Percentiles rank a stretch among this genome's conserved stretches.
Conservation (phyloP, 2,797 vertebrate species). For the Melanogrammus aeglefinus region DNA sequence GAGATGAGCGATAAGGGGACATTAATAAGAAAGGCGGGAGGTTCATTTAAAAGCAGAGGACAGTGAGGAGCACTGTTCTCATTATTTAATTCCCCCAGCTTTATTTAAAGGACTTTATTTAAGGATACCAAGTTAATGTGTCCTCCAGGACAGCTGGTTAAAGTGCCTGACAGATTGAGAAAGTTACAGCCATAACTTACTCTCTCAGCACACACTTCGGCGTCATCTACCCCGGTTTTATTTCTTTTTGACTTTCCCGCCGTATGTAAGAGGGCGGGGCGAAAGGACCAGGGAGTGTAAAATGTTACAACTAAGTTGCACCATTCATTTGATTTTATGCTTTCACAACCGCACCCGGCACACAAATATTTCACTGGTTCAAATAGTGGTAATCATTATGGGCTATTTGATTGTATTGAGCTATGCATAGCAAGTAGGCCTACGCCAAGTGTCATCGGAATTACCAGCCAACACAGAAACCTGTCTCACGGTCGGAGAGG, state of each 20-base stretch:
- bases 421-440: slow-evolving; percentile 58
- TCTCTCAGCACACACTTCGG: slow-evolving; percentile 68
- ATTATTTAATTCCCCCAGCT: slow-evolving; percentile 85
- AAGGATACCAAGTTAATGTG: slow-evolving; percentile 82
- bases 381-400: slow-evolving; percentile 67
- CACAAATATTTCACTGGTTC: slow-evolving; percentile 70
- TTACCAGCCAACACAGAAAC: slow-evolving; percentile 28
- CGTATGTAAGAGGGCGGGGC: slow-evolving; percentile 56
- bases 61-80: slow-evolving; percentile 73
- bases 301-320: slow-evolving; percentile 66
- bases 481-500: not conserved
- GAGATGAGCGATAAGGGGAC: slow-evolving; percentile 83
- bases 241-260: slow-evolving; percentile 57
- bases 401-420: slow-evolving; percentile 65
- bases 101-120: slow-evolving; percentile 90
- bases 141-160: slow-evolving; percentile 76
- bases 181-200: slow-evolving; percentile 75
- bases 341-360: slow-evolving; percentile 65
- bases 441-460: slow-evolving; percentile 60
- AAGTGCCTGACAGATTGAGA: slow-evolving; percentile 76
- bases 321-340: slow-evolving; percentile 67
- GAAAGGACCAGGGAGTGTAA: slow-evolving; percentile 61
- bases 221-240: slow-evolving; percentile 48
- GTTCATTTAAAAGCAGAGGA: slow-evolving; percentile 88
- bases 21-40: slow-evolving; percentile 91